Conservation (phyloP, 2,113 vertebrate genomes). For the Trogon melanurus region DNA sequence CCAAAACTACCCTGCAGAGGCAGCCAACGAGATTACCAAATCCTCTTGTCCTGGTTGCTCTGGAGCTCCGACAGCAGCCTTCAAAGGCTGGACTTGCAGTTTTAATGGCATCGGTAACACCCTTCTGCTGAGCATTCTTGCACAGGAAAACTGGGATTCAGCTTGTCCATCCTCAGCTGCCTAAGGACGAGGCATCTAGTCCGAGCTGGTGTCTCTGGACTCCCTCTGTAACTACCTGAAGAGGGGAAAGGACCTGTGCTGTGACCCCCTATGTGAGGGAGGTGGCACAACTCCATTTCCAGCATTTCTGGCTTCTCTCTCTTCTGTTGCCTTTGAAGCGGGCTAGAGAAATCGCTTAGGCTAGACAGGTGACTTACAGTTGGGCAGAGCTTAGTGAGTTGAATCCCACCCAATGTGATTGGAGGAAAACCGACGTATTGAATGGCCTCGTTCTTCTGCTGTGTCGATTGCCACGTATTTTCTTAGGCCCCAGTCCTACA, state of each 20-base stretch:
- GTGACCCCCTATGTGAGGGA: not conserved
- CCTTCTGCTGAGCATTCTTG: not conserved
- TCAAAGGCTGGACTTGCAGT: not conserved
- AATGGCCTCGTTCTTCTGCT: not conserved
- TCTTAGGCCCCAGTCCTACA: not conserved
- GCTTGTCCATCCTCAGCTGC: not conserved
- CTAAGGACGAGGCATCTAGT: not conserved
- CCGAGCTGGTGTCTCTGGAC: not conserved
- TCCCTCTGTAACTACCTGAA: not conserved
- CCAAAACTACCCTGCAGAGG: not conserved
- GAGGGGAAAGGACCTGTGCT: not conserved
- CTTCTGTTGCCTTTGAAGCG: not conserved
- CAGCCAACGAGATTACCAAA: not conserved
- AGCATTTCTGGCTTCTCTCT: not conserved
- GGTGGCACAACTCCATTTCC: not conserved
- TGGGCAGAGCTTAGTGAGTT: not conserved
- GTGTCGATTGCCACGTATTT: not conserved
- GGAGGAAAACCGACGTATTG: not conserved
- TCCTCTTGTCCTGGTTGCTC: not conserved
- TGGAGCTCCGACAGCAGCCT: not conserved
- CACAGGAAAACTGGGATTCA: not conserved
- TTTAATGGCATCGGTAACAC: not conserved
- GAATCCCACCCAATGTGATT: not conserved
- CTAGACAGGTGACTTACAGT: not conserved
- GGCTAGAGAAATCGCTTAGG: not conserved